These are phyloP conservation scores for Gopherus evgoodei DNA, from an alignment of 2,113 vertebrate genomes.

Conservation along the genomic window DNA sequence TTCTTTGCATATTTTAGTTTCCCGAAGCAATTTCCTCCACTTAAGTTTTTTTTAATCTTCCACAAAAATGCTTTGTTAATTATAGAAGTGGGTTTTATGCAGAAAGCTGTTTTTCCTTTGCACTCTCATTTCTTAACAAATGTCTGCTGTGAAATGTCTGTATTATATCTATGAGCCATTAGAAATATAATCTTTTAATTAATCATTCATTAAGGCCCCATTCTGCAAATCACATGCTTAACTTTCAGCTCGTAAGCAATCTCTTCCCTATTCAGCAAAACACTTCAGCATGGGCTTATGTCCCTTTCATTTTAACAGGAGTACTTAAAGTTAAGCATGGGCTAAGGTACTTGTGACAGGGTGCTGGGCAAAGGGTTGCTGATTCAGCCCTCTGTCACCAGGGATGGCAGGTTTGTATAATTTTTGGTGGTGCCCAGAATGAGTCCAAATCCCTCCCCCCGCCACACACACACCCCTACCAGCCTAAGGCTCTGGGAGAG, in stretches of 20 bases:
- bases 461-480: too few relatives aligned
- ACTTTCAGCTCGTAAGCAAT: background rate
- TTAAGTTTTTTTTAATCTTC: constrained; percentile 27
- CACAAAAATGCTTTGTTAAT: constrained; percentile 28
- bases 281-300: background rate
- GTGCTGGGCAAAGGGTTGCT: too few relatives aligned
- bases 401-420: too few relatives aligned
- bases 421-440: too few relatives aligned
- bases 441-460: too few relatives aligned
- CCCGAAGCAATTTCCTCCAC: constrained; percentile 35
- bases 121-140: background rate
- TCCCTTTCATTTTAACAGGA: background rate
- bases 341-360: background rate
- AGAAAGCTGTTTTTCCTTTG: background rate
- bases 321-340: background rate
- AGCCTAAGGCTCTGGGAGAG: too few relatives aligned
- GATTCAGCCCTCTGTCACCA: too few relatives aligned
- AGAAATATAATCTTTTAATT: constrained; percentile 21
- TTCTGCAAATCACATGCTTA: background rate
- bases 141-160: constrained; percentile 25
- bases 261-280: background rate
- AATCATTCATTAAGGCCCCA: constrained; percentile 4
- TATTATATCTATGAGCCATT: constrained; percentile 24
- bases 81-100: constrained; percentile 39
- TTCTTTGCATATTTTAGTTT: constrained; percentile 53